Evolutionary conservation across 1,140 invertebrate species (phyloP), one percentile per base, ranked within the genome.

Genomic region (Diabrotica virgifera): DNA sequence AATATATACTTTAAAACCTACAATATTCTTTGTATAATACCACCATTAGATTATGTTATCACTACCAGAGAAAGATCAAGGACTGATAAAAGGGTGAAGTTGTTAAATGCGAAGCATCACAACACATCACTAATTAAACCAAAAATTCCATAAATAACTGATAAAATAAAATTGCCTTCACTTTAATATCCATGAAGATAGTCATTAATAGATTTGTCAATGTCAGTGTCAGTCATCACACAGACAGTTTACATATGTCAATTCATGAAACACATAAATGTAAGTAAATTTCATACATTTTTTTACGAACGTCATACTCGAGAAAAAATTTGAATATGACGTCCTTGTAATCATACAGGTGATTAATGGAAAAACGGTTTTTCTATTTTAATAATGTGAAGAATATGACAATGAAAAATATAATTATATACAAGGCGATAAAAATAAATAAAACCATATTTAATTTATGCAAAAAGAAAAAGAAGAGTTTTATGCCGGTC

Each of bases 1-100:
- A 13, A 60, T 53, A 24, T 24, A 24, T 24, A 24, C 24, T 24
- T 52, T 8, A 59, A 55, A 61, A 13, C 54, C 40, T 50, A 52
- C 52, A 46, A 59, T 50, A 66, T 70, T 70, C 69, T 73, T 70
- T 57, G 63, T 59, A 62, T 60, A 63, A 61, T 65, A 58, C 59
- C 61, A 70, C 69, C 67, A 72, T 59, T 63, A 69, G 69, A 55
- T 67, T 51, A 60, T 66, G 69, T 69, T 74, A 76, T 73, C 73
- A 71, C 59, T 64, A 55, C 40, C 60, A 69, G 66, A 65, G 68
- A 67, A 76, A 77, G 77, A 79, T 79, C 77, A 79, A 79, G 77
- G 76, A 77, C 76, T 77, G 77, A 79, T 77, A 77, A 78, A 68
- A 68, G 72, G 76, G 76, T 76, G 75, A 75, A 77, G 61, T 64